Evolutionary conservation across 2,797 vertebrate species (phyloP).

Genomic region (Myotis vivesi): DNA sequence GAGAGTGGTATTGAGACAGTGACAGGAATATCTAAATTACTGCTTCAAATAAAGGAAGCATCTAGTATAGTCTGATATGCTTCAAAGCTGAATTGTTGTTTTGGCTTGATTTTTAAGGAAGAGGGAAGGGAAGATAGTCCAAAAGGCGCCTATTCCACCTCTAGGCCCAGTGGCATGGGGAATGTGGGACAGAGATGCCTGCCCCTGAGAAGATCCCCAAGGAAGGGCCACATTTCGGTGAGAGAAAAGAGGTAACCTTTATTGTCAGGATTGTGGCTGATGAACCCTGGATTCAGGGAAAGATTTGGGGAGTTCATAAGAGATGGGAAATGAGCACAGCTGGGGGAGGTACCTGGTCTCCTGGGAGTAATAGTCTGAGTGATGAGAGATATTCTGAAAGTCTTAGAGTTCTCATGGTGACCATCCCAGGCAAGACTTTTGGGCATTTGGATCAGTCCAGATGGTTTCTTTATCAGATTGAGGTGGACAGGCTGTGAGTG

Average conservation of each 20-base stretch:
- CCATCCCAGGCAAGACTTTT: not conserved
- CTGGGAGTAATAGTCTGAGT: not conserved
- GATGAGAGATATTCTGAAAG: not conserved
- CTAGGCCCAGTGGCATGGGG: not conserved
- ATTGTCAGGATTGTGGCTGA: not conserved
- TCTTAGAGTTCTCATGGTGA: not conserved
- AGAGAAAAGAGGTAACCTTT: not conserved
- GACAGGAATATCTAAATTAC: not conserved
- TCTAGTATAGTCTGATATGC: not conserved
- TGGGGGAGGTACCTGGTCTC: not conserved
- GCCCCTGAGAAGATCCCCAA: not conserved
- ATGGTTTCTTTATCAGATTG: not conserved
- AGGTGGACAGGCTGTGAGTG: not conserved
- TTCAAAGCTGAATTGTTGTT: not conserved
- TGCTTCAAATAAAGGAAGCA: not conserved
- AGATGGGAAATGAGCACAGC: not conserved
- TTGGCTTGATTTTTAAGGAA: not conserved
- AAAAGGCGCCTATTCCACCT: not conserved
- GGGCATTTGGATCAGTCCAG: not conserved
- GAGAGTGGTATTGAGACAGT: not conserved
- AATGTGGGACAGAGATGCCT: not conserved
- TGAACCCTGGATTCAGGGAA: not conserved
- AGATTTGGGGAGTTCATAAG: not conserved
- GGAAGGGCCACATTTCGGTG: not conserved
- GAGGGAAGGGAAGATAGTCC: not conserved